Conservation (phyloP, 2,888 invertebrate species). For the Listrodromus nycthemerus region DNA sequence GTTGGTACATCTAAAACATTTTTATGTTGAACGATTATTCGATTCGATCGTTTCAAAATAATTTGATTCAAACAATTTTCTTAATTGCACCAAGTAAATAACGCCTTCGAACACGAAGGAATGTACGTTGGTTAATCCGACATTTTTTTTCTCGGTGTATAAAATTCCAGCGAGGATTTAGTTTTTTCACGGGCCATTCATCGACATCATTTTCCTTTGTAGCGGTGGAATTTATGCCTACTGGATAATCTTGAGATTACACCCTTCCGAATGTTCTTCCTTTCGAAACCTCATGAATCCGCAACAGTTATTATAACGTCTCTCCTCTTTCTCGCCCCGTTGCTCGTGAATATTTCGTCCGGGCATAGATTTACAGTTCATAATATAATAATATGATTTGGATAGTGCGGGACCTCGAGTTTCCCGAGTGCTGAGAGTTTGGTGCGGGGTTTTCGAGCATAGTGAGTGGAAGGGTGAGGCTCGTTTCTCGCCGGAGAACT, state of each 20-base stretch:
- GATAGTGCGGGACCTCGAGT: neutral
- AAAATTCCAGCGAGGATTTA: neutral
- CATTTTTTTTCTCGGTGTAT: too few relatives aligned
- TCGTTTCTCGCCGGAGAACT: conserved; percentile 39
- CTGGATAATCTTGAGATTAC: conserved; percentile 8
- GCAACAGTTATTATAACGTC: conserved; percentile 13
- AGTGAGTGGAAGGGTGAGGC: conserved; percentile 5
- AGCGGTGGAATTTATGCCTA: neutral
- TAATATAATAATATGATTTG: neutral
- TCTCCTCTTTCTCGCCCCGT: neutral
- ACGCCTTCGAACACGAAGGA: too few relatives aligned
- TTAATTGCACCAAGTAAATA: too few relatives aligned
- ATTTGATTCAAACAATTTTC: too few relatives aligned
- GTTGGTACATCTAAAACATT: too few relatives aligned
- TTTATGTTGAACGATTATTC: too few relatives aligned
- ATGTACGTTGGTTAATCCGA: too few relatives aligned
- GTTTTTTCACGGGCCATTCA: neutral
- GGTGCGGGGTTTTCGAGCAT: neutral
- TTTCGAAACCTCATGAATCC: neutral
- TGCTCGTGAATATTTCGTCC: conserved; percentile 19
- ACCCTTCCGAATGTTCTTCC: conserved; percentile 7
- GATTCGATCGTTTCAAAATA: too few relatives aligned
- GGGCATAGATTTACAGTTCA: conserved; percentile 2
- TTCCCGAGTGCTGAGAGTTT: conserved; percentile 18
- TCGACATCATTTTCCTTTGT: neutral